phyloP scores from a whole-genome alignment of 2,888 invertebrate genomes.

The Calameuta idolon region DNA sequence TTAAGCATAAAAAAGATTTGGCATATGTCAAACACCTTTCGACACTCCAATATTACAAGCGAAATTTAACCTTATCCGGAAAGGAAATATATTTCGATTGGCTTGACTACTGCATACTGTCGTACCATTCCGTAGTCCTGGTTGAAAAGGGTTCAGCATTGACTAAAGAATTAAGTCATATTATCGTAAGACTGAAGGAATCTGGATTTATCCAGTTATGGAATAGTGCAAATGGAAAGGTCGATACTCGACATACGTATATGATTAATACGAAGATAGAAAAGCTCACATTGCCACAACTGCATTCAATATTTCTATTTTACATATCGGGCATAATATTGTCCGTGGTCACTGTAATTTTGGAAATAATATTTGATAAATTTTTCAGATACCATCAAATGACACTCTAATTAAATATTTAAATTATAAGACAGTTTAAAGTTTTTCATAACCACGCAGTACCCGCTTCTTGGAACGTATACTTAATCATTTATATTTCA shows the following conservation, averaged over 20 bases:
- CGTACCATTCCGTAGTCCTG: not conserved
- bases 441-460: not conserved
- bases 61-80: not conserved
- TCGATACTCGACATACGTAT: not conserved
- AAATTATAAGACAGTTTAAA: not conserved
- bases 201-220: not conserved
- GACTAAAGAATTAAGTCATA: not conserved
- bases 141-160: not conserved
- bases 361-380: not conserved
- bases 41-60: not conserved
- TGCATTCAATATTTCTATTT: not conserved
- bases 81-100: not conserved
- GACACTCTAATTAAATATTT: not conserved
- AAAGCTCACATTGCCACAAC: not conserved
- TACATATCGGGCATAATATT: not conserved
- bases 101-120: not conserved
- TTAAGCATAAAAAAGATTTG: not conserved
- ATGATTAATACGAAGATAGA: not conserved
- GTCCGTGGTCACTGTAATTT: not conserved
- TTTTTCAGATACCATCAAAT: not conserved
- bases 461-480: not conserved
- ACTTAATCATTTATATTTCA: not conserved
- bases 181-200: not conserved
- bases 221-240: not conserved
- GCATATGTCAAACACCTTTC: not conserved